phyloP scores from a whole-genome alignment of 2,888 invertebrate species.

The Drosophila heteroneura region DNA sequence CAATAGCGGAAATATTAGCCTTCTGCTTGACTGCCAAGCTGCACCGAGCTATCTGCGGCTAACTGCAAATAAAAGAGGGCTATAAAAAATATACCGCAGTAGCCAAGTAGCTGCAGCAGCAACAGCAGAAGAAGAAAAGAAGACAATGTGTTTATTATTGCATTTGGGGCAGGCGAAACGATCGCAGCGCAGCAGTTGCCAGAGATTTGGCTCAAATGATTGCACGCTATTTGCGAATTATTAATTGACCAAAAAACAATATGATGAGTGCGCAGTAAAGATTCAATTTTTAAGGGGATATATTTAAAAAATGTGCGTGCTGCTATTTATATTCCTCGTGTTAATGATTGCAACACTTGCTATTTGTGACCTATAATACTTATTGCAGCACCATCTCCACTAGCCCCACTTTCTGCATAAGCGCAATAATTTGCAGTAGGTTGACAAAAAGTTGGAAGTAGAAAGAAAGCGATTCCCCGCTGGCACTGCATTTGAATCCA shows the following conservation, averaged over 20 bases:
- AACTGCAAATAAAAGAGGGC: slow-evolving; percentile 41
- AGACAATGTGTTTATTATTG: slow-evolving; percentile 78
- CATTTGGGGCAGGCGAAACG: slow-evolving; percentile 28
- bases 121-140: not conserved
- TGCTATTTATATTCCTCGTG: not conserved
- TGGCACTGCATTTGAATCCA: not conserved
- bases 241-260: slow-evolving; percentile 35
- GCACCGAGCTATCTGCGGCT: slow-evolving; percentile 24
- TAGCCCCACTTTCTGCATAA: not conserved
- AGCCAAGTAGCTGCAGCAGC: slow-evolving; percentile 8
- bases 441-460: not conserved
- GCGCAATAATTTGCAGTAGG: not conserved
- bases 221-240: slow-evolving; percentile 43
- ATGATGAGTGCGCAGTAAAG: slow-evolving; percentile 6
- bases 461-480: not conserved
- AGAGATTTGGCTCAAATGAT: slow-evolving; percentile 31
- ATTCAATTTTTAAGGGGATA: not conserved
- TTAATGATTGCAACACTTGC: not conserved
- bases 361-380: not conserved
- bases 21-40: slow-evolving; percentile 49
- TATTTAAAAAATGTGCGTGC: not conserved
- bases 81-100: slow-evolving; percentile 36
- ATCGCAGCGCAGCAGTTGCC: slow-evolving; percentile 12
- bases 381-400: not conserved
- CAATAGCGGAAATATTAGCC: slow-evolving; percentile 79